Evolutionary conservation across 2,888 invertebrate species (phyloP).

Genomic region (Pristionchus arcanus): DNA sequence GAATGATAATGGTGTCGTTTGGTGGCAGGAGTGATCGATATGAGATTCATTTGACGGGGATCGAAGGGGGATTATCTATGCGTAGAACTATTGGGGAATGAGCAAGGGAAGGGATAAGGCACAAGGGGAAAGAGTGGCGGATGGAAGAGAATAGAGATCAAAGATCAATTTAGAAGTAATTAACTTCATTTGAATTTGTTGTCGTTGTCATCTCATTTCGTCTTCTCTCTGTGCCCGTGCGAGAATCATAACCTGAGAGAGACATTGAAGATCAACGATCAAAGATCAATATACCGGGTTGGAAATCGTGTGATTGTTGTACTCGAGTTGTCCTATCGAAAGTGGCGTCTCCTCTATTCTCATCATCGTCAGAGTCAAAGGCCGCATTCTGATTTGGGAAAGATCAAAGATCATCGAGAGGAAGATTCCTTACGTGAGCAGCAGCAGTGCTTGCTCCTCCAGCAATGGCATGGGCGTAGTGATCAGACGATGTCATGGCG

Average conservation of each 20-base stretch:
- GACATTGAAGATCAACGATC: background rate
- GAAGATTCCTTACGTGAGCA: background rate
- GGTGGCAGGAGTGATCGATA: constrained; percentile 23
- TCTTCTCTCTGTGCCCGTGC: constrained; percentile 68
- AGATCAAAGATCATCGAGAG: background rate
- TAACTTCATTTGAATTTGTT: constrained; percentile 70
- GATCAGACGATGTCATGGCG: constrained; percentile 69
- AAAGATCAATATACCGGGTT: constrained; percentile 62
- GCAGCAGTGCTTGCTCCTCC: constrained; percentile 56
- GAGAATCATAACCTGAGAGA: constrained; percentile 59
- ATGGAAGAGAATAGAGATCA: constrained; percentile 25
- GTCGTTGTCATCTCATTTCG: constrained; percentile 69
- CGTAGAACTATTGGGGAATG: constrained; percentile 19
- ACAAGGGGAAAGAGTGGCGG: constrained; percentile 39
- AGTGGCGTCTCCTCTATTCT: constrained; percentile 65
- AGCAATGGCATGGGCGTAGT: constrained; percentile 64
- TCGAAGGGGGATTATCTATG: background rate
- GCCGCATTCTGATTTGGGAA: constrained; percentile 32
- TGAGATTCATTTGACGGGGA: constrained; percentile 28
- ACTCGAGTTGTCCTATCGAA: constrained; percentile 64
- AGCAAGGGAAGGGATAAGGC: constrained; percentile 27
- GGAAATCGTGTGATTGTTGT: constrained; percentile 68
- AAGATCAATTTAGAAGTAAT: constrained; percentile 63
- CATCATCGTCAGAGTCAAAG: constrained; percentile 60
- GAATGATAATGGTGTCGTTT: background rate